Base-by-base conservation (phyloP, 2,113 vertebrate genomes). In the Perccottus glenii region DNA sequence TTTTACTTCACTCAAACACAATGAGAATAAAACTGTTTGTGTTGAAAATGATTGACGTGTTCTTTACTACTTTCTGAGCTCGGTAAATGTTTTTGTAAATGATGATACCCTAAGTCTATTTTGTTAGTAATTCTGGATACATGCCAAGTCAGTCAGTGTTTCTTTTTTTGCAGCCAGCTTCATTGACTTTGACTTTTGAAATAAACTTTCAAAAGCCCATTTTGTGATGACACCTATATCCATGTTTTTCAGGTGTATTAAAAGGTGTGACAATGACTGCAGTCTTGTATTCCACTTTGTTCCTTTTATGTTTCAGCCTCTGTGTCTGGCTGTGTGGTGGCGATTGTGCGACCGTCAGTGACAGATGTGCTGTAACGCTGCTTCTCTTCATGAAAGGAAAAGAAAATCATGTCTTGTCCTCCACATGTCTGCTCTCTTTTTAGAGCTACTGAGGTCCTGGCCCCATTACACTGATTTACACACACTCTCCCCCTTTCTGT, bases 401-500 rank as follows among this genome's bases (percentile, higher is more conserved):
- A 93, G 94, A 94, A 95, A 95, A 94, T 92, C 94, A 94, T 93
- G 96, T 95, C 96, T 97, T 98, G 96, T 97, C 95, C 95, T 93
- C 94, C 85, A 89, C 93, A 87, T 96, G 96, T 96, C 96, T 95
- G 92, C 94, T 93, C 52, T 95, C 95, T 96, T 94, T 97, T 96
- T 95, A 96, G 94, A 95, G 94, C 94, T 94, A 92, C 71, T 83
- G 92, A 95, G 96, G 96, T 98, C 96, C 88, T 95, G 95, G 95
- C 96, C 96, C 96, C 96, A 98, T 98, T 97, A 99, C 92, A 94
- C 93, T 98, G 96, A 98, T 98, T 98, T 96, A 97, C 94, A 98
- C 97, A 96, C 96, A 92, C 78, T 33, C 85, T 82, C 83, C 86
- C 72, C 67, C 62, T 78, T 78, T 87, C 77, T 81, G 70, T 85